Evolutionary conservation across 2,797 vertebrate genomes (phyloP).

Genomic region (Spatula clypeata): DNA sequence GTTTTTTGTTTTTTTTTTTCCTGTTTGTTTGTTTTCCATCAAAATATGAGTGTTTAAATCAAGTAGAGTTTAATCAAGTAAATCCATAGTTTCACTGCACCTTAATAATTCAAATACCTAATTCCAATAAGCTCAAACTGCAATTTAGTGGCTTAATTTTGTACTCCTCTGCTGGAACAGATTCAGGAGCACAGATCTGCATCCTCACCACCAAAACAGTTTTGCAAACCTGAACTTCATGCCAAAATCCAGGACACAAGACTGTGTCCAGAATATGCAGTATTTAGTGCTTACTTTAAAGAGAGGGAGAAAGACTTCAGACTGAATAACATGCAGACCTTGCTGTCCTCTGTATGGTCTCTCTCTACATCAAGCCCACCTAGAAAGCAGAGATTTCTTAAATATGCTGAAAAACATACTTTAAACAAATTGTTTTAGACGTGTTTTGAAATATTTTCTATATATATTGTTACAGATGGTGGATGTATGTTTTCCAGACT

Average conservation of each 20-base stretch:
- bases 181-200: neutral
- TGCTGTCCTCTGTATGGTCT: neutral
- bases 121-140: neutral
- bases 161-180: neutral
- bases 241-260: neutral
- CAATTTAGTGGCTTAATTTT: neutral
- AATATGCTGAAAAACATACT: neutral
- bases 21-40: neutral
- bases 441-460: neutral
- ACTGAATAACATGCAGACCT: neutral
- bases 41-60: neutral
- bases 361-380: neutral
- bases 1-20: neutral
- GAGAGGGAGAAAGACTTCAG: neutral
- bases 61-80: too few species aligned
- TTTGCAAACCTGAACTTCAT: neutral
- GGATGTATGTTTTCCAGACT: neutral
- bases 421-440: accelerated
- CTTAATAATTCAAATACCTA: neutral
- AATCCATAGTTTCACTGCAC: neutral
- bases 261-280: neutral
- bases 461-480: neutral
- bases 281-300: neutral
- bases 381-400: neutral
- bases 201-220: neutral